Evolutionary conservation across 2,888 invertebrate genomes (phyloP).

Genomic region (Hyposoter didymator): DNA sequence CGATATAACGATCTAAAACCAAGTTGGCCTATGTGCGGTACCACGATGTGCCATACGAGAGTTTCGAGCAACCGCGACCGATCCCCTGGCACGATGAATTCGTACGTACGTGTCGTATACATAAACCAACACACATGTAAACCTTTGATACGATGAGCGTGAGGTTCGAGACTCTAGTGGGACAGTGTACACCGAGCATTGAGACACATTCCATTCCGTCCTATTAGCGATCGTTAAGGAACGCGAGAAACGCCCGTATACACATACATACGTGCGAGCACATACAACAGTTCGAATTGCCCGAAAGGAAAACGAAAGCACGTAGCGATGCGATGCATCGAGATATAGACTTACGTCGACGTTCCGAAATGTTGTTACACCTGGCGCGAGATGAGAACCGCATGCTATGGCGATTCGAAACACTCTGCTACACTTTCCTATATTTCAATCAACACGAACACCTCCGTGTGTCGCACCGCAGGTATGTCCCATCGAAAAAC

Average conservation of each 20-base stretch:
- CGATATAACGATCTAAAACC: conserved; percentile 22
- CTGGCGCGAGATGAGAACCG: neutral
- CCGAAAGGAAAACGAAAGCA: conserved; percentile 33
- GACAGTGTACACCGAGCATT: conserved; percentile 42
- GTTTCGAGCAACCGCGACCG: conserved; percentile 49
- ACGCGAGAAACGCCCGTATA: conserved; percentile 62
- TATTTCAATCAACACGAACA: neutral
- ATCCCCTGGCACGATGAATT: conserved; percentile 51
- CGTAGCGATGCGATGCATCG: conserved; percentile 16
- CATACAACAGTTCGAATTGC: neutral
- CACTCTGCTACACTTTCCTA: neutral
- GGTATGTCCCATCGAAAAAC: conserved; percentile 24
- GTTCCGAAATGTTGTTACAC: conserved; percentile 19
- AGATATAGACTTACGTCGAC: conserved; percentile 12
- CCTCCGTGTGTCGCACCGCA: neutral
- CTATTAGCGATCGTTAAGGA: conserved; percentile 68
- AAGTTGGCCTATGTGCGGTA: conserved; percentile 45
- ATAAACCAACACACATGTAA: neutral
- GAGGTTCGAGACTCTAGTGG: conserved; percentile 37
- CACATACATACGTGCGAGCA: neutral
- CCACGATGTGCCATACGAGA: conserved; percentile 56
- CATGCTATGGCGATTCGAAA: neutral
- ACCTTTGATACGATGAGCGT: conserved; percentile 23
- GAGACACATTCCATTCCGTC: conserved; percentile 66
- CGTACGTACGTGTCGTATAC: neutral